These are phyloP conservation scores for Tympanuchus pallidicinctus DNA, from an alignment of 2,113 vertebrate genomes.

Conservation along the genomic window DNA sequence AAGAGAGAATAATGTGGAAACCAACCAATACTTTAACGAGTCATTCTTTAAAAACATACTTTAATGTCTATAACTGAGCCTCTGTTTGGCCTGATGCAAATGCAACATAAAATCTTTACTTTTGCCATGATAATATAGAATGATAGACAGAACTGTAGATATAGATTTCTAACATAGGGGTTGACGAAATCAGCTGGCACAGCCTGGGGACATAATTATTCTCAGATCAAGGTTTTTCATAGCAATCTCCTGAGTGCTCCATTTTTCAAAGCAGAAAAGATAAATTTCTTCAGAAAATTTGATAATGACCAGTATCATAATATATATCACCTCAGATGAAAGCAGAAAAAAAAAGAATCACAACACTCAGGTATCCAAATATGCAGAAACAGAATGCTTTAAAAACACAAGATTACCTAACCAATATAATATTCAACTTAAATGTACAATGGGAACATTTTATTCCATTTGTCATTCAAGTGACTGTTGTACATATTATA, in stretches of 20 bases:
- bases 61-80: not conserved
- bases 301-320: not conserved
- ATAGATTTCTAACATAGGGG: accelerated
- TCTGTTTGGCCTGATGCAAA: not conserved
- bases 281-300: not conserved
- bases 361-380: not conserved
- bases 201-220: not conserved
- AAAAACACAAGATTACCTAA: not conserved
- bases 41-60: not conserved
- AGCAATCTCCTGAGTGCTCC: not conserved
- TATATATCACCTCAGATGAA: not conserved
- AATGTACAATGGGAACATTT: not conserved
- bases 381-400: not conserved
- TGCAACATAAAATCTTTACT: not conserved
- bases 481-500: not conserved
- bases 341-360: not conserved
- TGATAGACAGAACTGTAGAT: not conserved
- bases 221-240: not conserved
- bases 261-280: slow-evolving; percentile 24
- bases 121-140: not conserved
- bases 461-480: not conserved
- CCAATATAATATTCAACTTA: not conserved
- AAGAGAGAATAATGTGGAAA: not conserved
- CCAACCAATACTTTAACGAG: not conserved
- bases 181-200: not conserved